These are phyloP conservation scores for Oedothorax gibbosus DNA, from an alignment of 1,140 invertebrate species.

Conservation along the genomic window DNA sequence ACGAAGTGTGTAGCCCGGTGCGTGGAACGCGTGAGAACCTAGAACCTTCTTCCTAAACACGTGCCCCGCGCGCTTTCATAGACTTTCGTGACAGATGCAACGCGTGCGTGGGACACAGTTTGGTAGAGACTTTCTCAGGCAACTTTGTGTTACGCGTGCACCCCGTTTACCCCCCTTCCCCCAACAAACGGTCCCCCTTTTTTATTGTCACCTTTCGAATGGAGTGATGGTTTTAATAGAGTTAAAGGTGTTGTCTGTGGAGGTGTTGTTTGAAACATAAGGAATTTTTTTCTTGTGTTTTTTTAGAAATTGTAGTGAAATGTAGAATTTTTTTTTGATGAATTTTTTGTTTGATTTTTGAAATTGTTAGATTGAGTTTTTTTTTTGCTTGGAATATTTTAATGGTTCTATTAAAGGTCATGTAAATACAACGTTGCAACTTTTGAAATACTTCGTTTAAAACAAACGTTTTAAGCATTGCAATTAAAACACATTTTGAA, in stretches of 20 bases:
- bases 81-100: constrained; percentile 24
- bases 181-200: not conserved
- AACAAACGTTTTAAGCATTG: too few relatives aligned
- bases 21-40: not conserved
- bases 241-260: not conserved
- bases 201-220: not conserved
- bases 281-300: not conserved
- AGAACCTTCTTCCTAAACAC: constrained; percentile 30
- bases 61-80: constrained; percentile 35
- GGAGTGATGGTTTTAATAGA: not conserved
- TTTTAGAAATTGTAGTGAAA: constrained; percentile 1
- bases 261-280: not conserved
- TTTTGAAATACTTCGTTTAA: too few relatives aligned
- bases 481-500: too few relatives aligned
- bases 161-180: not conserved
- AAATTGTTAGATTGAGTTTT: too few relatives aligned
- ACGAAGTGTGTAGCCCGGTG: not conserved
- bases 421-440: too few relatives aligned
- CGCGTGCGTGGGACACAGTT: constrained; percentile 45
- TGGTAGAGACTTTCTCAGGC: constrained; percentile 35
- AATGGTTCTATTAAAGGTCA: too few relatives aligned
- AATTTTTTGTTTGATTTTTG: too few relatives aligned
- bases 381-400: too few relatives aligned
- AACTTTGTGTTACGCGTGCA: not conserved
- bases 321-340: not conserved